phyloP scores from a whole-genome alignment of 2,797 vertebrate genomes.

The Bovichtus variegatus region DNA sequence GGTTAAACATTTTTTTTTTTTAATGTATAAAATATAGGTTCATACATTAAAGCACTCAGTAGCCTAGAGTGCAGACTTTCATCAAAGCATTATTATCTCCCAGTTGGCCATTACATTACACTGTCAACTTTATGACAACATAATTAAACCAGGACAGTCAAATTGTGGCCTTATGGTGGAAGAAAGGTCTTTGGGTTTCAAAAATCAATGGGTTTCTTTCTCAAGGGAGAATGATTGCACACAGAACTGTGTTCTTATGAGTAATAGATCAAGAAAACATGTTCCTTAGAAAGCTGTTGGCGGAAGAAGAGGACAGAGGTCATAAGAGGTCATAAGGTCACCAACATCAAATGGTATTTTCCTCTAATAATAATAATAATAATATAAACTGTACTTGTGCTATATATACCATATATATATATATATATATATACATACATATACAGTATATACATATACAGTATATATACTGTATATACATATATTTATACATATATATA shows the following conservation, averaged over 20 bases:
- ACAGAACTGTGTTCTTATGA: slow-evolving; percentile 19
- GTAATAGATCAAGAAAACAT: slow-evolving; percentile 5
- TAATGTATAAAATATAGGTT: neutral
- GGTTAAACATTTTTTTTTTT: neutral
- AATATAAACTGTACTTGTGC: too few relatives aligned
- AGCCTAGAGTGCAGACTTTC: neutral
- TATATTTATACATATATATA: too few relatives aligned
- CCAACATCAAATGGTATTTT: too few relatives aligned
- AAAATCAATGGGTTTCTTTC: slow-evolving; percentile 17
- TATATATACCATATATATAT: too few relatives aligned
- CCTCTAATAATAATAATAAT: too few relatives aligned
- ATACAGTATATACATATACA: too few relatives aligned
- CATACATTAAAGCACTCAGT: neutral
- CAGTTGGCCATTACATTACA: neutral
- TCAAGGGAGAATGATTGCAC: neutral
- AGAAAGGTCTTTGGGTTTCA: neutral
- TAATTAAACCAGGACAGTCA: neutral
- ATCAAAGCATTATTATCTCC: neutral
- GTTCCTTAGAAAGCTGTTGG: neutral
- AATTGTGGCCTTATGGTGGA: neutral
- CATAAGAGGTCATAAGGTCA: too few relatives aligned
- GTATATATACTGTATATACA: too few relatives aligned
- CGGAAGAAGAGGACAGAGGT: neutral
- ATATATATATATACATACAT: too few relatives aligned
- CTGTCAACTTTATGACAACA: slow-evolving; percentile 6